These are phyloP conservation scores for Butorides virescens DNA, from an alignment of 2,113 vertebrate species.

Conservation along the genomic window DNA sequence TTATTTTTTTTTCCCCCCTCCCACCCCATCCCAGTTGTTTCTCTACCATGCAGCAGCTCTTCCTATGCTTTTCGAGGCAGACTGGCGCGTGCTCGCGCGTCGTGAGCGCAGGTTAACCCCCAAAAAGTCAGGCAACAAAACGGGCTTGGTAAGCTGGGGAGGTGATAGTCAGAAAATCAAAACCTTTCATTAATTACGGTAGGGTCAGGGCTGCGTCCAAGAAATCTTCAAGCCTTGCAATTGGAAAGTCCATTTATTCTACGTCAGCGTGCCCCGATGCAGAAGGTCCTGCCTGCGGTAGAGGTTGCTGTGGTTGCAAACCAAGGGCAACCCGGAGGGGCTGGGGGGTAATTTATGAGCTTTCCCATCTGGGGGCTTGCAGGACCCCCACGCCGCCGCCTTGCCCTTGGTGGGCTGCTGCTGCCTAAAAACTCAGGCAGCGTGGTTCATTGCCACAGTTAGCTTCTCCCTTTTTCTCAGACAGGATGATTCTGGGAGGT, in stretches of 20 bases:
- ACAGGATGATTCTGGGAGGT: not conserved
- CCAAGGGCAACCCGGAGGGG: not conserved
- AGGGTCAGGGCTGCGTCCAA: not conserved
- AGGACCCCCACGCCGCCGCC: not conserved
- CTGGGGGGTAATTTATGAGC: not conserved
- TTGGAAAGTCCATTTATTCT: not conserved
- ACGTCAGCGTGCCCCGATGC: not conserved
- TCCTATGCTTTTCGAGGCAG: not conserved
- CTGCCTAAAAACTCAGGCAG: not conserved
- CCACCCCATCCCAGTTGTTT: not conserved
- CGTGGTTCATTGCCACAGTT: not conserved
- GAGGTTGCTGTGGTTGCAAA: not conserved
- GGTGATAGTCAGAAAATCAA: not conserved
- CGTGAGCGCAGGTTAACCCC: rapidly evolving
- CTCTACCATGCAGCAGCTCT: not conserved
- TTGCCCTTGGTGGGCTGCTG: not conserved
- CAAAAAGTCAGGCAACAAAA: not conserved
- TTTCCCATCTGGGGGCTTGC: not conserved
- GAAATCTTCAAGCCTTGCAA: not conserved
- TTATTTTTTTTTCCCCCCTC: rapidly evolving
- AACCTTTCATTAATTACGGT: not conserved
- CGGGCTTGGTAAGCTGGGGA: not conserved
- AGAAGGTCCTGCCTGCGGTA: not conserved
- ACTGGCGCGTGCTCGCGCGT: rapidly evolving
- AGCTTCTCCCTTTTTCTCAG: not conserved